Conservation (phyloP, 2,797 vertebrate genomes). For the Periophthalmus magnuspinnatus region DNA sequence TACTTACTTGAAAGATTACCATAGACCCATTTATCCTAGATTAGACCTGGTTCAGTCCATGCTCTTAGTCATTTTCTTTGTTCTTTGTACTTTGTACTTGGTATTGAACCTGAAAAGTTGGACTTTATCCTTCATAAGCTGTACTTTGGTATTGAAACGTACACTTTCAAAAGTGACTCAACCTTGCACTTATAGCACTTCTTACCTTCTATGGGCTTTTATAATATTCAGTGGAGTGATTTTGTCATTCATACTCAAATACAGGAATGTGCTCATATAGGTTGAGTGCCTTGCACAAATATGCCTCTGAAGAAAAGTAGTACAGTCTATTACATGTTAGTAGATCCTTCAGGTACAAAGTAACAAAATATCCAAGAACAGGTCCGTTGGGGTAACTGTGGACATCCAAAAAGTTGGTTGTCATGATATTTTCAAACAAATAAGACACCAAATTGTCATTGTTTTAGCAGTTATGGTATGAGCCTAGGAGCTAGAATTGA, state of each 20-base stretch:
- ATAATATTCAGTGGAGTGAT: slow-evolving; percentile 24
- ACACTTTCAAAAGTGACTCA: neutral
- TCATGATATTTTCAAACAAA: neutral
- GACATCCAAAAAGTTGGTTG: too few relatives aligned
- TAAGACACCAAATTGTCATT: neutral
- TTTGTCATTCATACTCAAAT: neutral
- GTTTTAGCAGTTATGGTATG: neutral
- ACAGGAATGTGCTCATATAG: neutral
- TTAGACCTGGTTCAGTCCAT: neutral
- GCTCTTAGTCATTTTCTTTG: neutral
- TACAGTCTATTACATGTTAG: neutral
- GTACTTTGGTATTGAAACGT: neutral
- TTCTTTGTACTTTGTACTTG: too few relatives aligned
- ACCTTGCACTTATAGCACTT: neutral
- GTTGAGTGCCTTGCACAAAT: neutral
- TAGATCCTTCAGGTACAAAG: neutral
- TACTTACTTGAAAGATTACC: too few relatives aligned
- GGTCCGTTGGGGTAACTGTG: neutral
- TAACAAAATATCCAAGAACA: neutral
- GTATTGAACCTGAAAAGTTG: too few relatives aligned
- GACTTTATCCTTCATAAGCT: neutral
- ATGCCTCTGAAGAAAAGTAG: neutral
- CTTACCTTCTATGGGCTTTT: neutral
- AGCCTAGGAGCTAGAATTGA: too few relatives aligned
- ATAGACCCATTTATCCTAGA: neutral